Evolutionary conservation across 2,797 vertebrate genomes (phyloP).

Genomic region (Australoheros facetus): DNA sequence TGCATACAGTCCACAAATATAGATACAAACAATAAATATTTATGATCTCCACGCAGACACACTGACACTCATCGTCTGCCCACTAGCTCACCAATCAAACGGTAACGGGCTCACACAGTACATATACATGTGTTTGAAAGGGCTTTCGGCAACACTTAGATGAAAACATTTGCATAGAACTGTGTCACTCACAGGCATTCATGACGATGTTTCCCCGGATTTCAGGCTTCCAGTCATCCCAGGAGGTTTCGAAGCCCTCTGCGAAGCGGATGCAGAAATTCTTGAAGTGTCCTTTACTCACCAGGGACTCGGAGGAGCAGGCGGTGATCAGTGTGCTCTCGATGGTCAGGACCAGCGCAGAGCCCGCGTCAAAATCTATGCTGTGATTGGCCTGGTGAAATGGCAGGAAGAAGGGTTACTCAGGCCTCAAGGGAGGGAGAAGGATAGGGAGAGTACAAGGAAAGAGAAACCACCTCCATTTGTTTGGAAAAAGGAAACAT

Average conservation of each 20-base stretch:
- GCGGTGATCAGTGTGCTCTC: constrained; percentile 99
- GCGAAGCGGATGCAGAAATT: constrained; percentile 99
- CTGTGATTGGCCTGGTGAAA: constrained; percentile 88
- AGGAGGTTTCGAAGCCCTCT: constrained; percentile 97
- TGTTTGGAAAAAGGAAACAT: constrained; percentile 10
- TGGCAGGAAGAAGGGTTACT: constrained; percentile 22
- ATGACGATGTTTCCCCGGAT: constrained; percentile 92
- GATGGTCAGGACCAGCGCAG: constrained; percentile 96
- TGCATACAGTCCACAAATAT: constrained; percentile 61
- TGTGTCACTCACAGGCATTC: constrained; percentile 93
- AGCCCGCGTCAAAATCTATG: constrained; percentile 94
- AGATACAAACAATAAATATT: not conserved
- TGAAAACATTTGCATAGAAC: not conserved
- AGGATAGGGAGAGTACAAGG: not conserved
- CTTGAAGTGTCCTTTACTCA: constrained; percentile 99
- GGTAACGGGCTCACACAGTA: not conserved
- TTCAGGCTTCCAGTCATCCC: constrained; percentile 99
- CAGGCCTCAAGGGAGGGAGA: not conserved
- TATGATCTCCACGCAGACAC: not conserved
- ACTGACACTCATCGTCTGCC: not conserved
- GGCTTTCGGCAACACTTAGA: not conserved
- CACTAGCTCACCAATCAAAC: not conserved
- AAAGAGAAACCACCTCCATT: constrained; percentile 34
- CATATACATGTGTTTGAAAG: not conserved
- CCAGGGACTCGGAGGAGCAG: constrained; percentile 97